Conservation (phyloP, 2,888 invertebrate genomes). For the Scaptomyza reducta region DNA sequence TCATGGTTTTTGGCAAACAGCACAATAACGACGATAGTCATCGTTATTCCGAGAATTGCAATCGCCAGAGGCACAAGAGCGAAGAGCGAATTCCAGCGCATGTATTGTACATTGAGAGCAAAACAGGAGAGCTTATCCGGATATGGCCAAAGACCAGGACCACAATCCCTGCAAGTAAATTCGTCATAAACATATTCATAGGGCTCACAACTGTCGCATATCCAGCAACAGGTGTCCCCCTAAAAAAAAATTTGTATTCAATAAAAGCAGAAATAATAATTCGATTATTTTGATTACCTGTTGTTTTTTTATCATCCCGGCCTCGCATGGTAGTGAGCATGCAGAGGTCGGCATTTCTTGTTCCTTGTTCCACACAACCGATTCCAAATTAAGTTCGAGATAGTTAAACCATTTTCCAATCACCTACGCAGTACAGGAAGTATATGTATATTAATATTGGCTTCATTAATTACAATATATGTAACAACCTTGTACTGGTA, state of each 20-base stretch:
- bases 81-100: slow-evolving; percentile 88
- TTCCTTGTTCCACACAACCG: slow-evolving; percentile 86
- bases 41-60: slow-evolving; percentile 87
- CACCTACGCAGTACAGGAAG: slow-evolving; percentile 81
- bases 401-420: slow-evolving; percentile 87
- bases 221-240: slow-evolving; percentile 91
- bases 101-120: slow-evolving; percentile 87
- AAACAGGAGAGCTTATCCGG: slow-evolving; percentile 87
- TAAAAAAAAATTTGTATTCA: slow-evolving; percentile 55
- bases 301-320: slow-evolving; percentile 89
- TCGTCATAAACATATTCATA: slow-evolving; percentile 88
- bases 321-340: slow-evolving; percentile 88
- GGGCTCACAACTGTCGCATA: slow-evolving; percentile 89
- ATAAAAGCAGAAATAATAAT: not conserved
- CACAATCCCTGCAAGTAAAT: slow-evolving; percentile 88
- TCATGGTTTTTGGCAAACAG: slow-evolving; percentile 88
- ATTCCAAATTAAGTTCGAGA: slow-evolving; percentile 84
- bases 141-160: slow-evolving; percentile 87
- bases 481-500: slow-evolving; percentile 84
- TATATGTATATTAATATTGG: not conserved
- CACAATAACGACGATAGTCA: slow-evolving; percentile 87
- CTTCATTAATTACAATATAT: not conserved
- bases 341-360: slow-evolving; percentile 87
- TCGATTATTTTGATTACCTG: slow-evolving; percentile 81
- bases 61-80: slow-evolving; percentile 88